phyloP scores from a whole-genome alignment of 2,113 vertebrate species.

The Austrofundulus limnaeus region DNA sequence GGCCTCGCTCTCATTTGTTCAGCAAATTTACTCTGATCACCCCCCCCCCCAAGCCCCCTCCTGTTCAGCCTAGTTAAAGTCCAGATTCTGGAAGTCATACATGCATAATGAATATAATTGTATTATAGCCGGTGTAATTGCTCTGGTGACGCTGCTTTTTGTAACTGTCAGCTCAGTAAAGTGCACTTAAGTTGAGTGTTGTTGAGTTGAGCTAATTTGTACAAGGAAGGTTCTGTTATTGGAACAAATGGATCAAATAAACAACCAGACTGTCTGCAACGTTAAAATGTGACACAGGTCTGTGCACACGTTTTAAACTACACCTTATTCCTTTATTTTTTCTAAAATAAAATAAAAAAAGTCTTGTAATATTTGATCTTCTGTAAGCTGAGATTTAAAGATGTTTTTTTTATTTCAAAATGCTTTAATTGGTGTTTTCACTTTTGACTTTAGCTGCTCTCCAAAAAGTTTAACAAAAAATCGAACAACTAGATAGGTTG shows the following conservation, averaged over 20 bases:
- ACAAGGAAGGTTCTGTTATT: slow-evolving; percentile 5
- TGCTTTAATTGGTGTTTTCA: no score
- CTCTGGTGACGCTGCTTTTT: slow-evolving; percentile 64
- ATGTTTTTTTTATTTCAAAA: no score
- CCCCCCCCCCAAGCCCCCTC: neutral
- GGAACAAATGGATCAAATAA: slow-evolving; percentile 33
- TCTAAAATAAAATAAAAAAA: no score
- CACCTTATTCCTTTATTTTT: no score
- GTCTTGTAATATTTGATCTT: neutral
- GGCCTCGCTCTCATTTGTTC: slow-evolving; percentile 58
- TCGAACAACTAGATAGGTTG: no score
- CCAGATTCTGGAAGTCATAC: slow-evolving; percentile 63
- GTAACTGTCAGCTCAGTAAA: slow-evolving; percentile 71
- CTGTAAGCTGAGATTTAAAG: neutral
- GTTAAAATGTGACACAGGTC: neutral
- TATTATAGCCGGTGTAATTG: slow-evolving; percentile 61
- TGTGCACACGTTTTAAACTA: neutral
- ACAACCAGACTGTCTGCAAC: neutral
- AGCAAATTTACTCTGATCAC: slow-evolving; percentile 65
- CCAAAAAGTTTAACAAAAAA: no score
- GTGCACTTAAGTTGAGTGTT: slow-evolving; percentile 47
- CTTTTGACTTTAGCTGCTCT: no score
- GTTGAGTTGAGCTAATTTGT: slow-evolving; percentile 30
- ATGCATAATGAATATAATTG: slow-evolving; percentile 72
- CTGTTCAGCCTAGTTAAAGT: slow-evolving; percentile 51